phyloP scores from a whole-genome alignment of 2,113 vertebrate species.

The Lamprotornis superbus region DNA sequence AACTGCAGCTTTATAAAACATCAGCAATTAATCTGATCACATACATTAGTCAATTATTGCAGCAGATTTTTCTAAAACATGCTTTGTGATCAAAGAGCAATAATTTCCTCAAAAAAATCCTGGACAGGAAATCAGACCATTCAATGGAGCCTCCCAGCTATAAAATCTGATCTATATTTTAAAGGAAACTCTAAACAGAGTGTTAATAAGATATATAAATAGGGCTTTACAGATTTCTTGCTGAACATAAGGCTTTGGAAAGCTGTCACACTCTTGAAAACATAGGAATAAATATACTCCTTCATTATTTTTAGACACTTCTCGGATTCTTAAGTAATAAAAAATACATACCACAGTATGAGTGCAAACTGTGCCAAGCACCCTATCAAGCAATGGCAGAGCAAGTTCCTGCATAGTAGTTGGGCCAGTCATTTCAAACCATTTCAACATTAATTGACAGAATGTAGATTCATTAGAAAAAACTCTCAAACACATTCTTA shows the following conservation, averaged over 20 bases:
- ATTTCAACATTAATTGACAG: not conserved
- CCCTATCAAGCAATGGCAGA: not conserved
- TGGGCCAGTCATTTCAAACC: not conserved
- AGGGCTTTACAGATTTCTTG: not conserved
- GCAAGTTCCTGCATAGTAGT: not conserved
- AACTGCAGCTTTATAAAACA: not conserved
- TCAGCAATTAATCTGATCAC: not conserved
- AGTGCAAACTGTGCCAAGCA: not conserved
- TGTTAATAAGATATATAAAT: not conserved
- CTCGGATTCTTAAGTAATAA: not conserved
- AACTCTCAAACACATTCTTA: not conserved
- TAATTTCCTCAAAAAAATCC: not conserved
- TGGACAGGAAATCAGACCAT: not conserved
- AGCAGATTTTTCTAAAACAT: not conserved
- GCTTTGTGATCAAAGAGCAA: not conserved
- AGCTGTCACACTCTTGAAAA: slow-evolving; percentile 16
- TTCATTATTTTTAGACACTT: slow-evolving; percentile 1
- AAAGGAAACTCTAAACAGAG: not conserved
- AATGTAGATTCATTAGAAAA: not conserved
- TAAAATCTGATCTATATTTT: not conserved
- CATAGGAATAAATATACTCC: not conserved
- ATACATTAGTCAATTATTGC: not conserved
- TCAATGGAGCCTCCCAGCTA: not conserved
- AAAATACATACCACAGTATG: not conserved
- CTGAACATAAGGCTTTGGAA: slow-evolving; percentile 2